Percentiles rank a stretch among this genome's conserved stretches.
These are phyloP conservation scores for Ooceraea biroi DNA, from an alignment of 1,140 invertebrate genomes.

Conservation along the genomic window DNA sequence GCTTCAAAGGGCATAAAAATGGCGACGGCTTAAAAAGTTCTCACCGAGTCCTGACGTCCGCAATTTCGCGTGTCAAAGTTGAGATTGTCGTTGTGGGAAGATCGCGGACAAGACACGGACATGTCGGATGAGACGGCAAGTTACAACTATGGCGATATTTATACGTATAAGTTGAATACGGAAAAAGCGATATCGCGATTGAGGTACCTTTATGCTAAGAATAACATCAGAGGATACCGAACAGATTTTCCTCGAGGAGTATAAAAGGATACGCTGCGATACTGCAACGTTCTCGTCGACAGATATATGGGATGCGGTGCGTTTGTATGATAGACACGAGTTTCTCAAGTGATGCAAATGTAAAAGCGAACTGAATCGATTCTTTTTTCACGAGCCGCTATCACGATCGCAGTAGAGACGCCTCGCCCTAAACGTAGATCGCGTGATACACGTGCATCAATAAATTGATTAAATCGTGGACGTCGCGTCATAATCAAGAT, in stretches of 20 bases:
- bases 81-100: constrained; percentile 54
- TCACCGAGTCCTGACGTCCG: constrained; percentile 2
- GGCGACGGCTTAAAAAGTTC: constrained; percentile 56
- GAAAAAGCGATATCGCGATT: background rate
- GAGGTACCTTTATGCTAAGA: constrained; percentile 7
- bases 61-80: constrained; percentile 46
- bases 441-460: constrained; percentile 24
- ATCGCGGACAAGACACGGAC: constrained; percentile 5
- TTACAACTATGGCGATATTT: constrained; percentile 20
- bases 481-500: constrained; percentile 58
- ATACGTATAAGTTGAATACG: constrained; percentile 30
- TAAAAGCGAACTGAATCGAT: background rate
- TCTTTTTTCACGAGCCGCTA: background rate
- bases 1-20: constrained; percentile 66
- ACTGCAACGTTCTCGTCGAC: constrained; percentile 1
- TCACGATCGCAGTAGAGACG: background rate
- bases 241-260: constrained; percentile 25
- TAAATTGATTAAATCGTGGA: constrained; percentile 50
- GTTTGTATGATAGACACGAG: background rate
- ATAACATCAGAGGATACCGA: constrained; percentile 16
- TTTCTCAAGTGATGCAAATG: background rate
- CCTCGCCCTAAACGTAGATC: background rate
- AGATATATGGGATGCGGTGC: background rate
- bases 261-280: constrained; percentile 6
- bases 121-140: background rate